Evolutionary conservation across 2,888 invertebrate species (phyloP), one percentile per base, ranked within the genome.

Genomic region (Stenoptilia bipunctidactyla): DNA sequence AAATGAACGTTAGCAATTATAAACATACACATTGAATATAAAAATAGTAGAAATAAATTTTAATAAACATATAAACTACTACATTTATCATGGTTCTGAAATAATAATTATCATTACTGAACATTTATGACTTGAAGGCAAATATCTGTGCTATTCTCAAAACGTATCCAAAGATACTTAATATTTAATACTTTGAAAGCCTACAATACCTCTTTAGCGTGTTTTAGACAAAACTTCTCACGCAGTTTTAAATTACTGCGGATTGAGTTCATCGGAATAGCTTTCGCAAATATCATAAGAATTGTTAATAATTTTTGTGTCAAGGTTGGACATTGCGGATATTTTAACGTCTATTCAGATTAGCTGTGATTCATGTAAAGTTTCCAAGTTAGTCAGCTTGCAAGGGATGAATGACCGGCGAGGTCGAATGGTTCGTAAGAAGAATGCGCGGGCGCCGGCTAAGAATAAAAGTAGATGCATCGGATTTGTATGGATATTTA

Each of bases 371-470:
- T 30, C 30, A 30, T 30, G 12, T 30, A 30, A 30, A 30, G 30
- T 30, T 30, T 30, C 30, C 30, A 12, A 30, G 30, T 30, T 30
- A 30, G 30, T 41, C 27, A 30, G 30, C 41, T 37, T 54, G 49
- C 46, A 47, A 57, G 64, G 66, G 79, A 79, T 64, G 71, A 79
- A 77, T 60, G 77, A 80, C 80, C 79, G 61, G 61, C 69, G 73
- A 74, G 76, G 72, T 61, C 70, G 66, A 56, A 56, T 58, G 57
- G 55, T 58, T 52, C 49, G 48, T 48, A 45, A 48, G 47, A 46
- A 57, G 73, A 71, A 76, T 76, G 68, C 30, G 12, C 12, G n/a
- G 3, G 30, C 30, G 9, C 6, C 9, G 12, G 4, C 30, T 3
- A 25, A 9, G 9, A 9, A 30, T 30, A 30, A 30, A 30, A 10